A percentile compares a stretch with the other conserved stretches of the same genome.
These are phyloP conservation scores for Leguminivora glycinivorella DNA, from an alignment of 1,140 invertebrate genomes.

Conservation along the genomic window DNA sequence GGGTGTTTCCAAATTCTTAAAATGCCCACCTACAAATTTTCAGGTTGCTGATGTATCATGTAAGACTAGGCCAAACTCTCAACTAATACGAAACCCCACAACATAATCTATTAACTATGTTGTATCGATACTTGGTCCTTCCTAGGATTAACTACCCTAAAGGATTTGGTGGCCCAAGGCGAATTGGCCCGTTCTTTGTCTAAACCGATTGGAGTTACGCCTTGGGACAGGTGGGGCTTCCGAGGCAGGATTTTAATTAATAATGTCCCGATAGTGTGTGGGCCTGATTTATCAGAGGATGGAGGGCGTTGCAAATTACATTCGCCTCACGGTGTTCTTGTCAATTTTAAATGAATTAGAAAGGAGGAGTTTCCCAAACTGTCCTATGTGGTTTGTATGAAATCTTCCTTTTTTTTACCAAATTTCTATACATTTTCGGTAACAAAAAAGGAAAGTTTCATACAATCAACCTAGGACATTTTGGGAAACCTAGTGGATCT, in stretches of 20 bases:
- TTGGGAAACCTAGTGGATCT: too few species aligned
- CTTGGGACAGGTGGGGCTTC: conserved; percentile 67
- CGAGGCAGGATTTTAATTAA: conserved; percentile 65
- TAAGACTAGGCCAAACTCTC: neutral
- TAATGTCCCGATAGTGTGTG: conserved; percentile 65
- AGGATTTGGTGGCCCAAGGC: conserved; percentile 58
- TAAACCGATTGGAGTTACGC: conserved; percentile 52
- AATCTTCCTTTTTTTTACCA: too few species aligned
- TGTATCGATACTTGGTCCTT: conserved; percentile 56
- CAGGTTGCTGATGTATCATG: neutral
- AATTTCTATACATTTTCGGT: too few species aligned
- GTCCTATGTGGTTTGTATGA: too few species aligned
- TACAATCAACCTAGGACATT: too few species aligned
- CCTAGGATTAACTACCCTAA: conserved; percentile 54
- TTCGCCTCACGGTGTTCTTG: conserved; percentile 2
- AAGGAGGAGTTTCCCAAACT: too few species aligned
- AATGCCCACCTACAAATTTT: neutral
- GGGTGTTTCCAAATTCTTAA: too few species aligned
- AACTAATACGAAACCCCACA: conserved; percentile 8
- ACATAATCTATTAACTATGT: conserved; percentile 39
- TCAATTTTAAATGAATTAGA: neutral
- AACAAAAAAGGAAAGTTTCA: too few species aligned
- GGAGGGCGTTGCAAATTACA: conserved; percentile 23
- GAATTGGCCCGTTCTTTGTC: conserved; percentile 62
- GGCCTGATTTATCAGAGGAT: conserved; percentile 45